A percentile compares a stretch with the other conserved stretches of the same genome.
Conservation (phyloP, 2,113 vertebrate species). For the Thymallus thymallus region DNA sequence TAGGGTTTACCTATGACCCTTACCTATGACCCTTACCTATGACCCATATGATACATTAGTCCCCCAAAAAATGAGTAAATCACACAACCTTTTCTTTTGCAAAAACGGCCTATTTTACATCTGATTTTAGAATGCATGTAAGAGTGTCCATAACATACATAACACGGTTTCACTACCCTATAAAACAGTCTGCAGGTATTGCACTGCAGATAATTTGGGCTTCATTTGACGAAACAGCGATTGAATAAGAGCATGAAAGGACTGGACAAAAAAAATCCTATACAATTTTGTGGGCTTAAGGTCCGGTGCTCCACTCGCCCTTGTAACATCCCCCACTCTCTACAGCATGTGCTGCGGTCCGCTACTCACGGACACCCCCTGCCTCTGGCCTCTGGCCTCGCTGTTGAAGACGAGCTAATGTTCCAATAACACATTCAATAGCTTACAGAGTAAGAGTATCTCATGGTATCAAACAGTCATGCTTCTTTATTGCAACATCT, state of each 20-base stretch:
- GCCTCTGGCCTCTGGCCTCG: background rate
- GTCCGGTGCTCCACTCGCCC: background rate
- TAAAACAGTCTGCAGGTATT: background rate
- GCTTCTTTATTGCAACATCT: background rate
- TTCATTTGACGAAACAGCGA: constrained; percentile 5
- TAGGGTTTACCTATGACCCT: constrained; percentile 38
- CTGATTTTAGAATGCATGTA: constrained; percentile 25
- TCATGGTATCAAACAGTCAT: background rate
- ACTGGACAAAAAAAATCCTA: constrained; percentile 5
- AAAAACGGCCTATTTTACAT: background rate
- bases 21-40: constrained; percentile 49
- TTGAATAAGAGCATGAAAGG: constrained; percentile 11
- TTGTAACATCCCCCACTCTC: background rate
- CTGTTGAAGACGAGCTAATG: constrained; percentile 8
- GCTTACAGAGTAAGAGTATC: background rate
- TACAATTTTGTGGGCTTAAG: background rate
- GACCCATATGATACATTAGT: constrained; percentile 65
- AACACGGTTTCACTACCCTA: constrained; percentile 17
- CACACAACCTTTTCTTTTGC: no score
- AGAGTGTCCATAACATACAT: constrained; percentile 24
- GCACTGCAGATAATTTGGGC: constrained; percentile 8
- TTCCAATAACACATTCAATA: background rate
- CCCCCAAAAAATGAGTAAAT: constrained; percentile 30
- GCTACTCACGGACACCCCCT: background rate
- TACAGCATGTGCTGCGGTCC: background rate